A percentile compares a stretch with the other conserved stretches of the same genome.
phyloP scores from a whole-genome alignment of 2,888 invertebrate genomes.

The Neocrepidodera transversa region DNA sequence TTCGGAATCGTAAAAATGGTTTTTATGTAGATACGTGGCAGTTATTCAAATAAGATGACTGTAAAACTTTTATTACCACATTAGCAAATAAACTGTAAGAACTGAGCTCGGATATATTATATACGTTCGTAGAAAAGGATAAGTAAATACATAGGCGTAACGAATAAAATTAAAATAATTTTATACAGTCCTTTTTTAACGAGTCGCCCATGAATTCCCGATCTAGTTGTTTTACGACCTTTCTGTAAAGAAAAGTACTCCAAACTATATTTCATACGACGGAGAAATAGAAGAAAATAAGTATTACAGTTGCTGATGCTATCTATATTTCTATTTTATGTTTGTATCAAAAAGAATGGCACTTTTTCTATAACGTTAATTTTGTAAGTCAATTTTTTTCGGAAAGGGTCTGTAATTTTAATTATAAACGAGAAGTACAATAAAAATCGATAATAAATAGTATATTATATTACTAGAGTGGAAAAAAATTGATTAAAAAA shows the following conservation, averaged over 20 bases:
- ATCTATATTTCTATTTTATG: constrained; percentile 40
- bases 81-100: constrained; percentile 21
- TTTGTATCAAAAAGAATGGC: constrained; percentile 20
- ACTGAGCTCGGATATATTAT: constrained; percentile 3
- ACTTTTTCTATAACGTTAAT: neutral
- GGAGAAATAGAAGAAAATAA: constrained; percentile 37
- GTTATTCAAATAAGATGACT: constrained; percentile 21
- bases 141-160: neutral
- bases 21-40: neutral
- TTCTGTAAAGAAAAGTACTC: constrained; percentile 27
- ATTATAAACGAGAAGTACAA: no score
- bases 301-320: constrained; percentile 36
- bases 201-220: constrained; percentile 14
- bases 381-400: no score
- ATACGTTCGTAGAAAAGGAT: constrained; percentile 19
- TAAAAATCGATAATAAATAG: no score
- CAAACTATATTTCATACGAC: constrained; percentile 35
- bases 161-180: no score
- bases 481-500: no score
- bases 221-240: constrained; percentile 35
- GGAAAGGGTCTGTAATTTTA: no score
- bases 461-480: no score
- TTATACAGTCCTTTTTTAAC: neutral
- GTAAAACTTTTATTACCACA: constrained; percentile 25
- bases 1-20: neutral